Base-by-base conservation (phyloP, 2,797 vertebrate species). In the Hydrolagus colliei region DNA sequence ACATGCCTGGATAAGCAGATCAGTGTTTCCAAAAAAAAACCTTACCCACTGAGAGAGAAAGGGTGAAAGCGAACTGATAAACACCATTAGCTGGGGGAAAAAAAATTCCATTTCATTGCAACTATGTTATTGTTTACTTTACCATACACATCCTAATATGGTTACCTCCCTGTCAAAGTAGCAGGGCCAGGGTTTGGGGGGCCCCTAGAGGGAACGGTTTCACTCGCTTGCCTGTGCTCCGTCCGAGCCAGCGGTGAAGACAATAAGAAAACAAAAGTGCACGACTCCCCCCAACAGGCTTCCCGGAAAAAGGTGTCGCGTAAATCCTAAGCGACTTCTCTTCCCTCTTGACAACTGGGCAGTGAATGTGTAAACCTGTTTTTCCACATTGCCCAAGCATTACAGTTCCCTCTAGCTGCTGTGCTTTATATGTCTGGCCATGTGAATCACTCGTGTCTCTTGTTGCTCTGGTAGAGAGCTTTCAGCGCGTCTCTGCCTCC, bases 81-180 rank as follows among this genome's bases (percentile, higher is more conserved):
- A 94, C 95, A 95, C 94, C 93, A 95, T 96, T 94, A 96, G 93
- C 94, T 92, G 59, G 0, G 0, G 0, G 9, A 86, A 87, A 87
- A 89, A 95, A 95, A 95, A 93, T 93, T 96, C 95, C 96, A 95
- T 96, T 95, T 96, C 95, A 92, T 95, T 95, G 94, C 95, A 96
- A 97, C 95, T 94, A 92, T 97, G 96, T 98, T 98, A 97, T 98
- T 98, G 96, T 98, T 98, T 96, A 97, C 95, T 96, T 97, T 96
- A 95, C 93, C 95, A 95, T 96, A 93, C 94, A 92, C 94, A 90
- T 96, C 97, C 97, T 97, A 97, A 98, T 97, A 97, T 97, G 97
- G 96, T 97, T 94, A 93, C 95, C 95, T 96, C 96, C 93, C 93
- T 91, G 95, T 95, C 92, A 92, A 94, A 93, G 93, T 92, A 63